These are phyloP conservation scores for Vultur gryphus DNA, from an alignment of 2,797 vertebrate species.

Conservation along the genomic window DNA sequence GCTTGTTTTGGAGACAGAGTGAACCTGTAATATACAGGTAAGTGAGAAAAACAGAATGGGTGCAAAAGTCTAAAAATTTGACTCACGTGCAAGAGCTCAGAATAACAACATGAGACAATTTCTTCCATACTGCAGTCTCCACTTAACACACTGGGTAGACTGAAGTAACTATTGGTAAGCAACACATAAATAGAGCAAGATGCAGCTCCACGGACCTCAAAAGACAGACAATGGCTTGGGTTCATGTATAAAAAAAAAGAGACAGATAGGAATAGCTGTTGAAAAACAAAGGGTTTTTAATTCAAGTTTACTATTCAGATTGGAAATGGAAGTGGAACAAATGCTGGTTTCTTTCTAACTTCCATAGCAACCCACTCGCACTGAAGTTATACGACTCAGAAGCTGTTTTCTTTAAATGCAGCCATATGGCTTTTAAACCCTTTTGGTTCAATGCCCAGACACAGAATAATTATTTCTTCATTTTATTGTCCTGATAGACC, in stretches of 20 bases:
- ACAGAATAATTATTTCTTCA: neutral
- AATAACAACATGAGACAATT: neutral
- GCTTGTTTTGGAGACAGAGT: neutral
- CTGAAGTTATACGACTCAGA: conserved; percentile 30
- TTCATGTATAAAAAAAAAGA: neutral
- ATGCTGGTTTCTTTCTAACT: conserved; percentile 23
- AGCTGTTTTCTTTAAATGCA: conserved; percentile 39
- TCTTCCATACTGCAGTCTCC: neutral
- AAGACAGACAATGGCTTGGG: neutral
- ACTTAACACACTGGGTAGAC: no score
- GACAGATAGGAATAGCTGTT: neutral
- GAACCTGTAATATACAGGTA: neutral
- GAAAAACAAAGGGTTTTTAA: neutral
- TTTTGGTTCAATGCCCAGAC: conserved; percentile 15
- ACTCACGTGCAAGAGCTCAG: neutral
- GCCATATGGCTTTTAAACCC: conserved; percentile 52
- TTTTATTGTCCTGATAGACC: neutral
- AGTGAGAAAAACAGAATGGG: neutral
- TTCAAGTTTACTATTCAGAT: neutral
- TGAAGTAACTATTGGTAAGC: neutral
- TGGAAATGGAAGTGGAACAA: conserved; percentile 15
- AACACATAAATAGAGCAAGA: fast-evolving
- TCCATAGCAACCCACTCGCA: conserved; percentile 38
- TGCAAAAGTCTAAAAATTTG: neutral
- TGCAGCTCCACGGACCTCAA: neutral